Conservation (phyloP, 1,140 invertebrate genomes). For the Paraescarpia echinospica region DNA sequence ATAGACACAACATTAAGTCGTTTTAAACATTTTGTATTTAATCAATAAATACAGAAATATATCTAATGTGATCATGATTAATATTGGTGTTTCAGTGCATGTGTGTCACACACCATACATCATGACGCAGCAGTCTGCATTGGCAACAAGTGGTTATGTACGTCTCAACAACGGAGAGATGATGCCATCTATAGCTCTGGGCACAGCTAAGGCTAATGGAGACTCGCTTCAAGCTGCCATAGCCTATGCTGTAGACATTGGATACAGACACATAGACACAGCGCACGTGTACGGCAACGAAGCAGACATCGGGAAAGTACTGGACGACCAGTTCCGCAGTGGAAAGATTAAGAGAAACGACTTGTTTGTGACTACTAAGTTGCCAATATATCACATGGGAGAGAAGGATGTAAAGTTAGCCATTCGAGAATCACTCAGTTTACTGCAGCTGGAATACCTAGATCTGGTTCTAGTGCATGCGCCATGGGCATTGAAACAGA, state of each 20-base stretch:
- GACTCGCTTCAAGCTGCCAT: not conserved
- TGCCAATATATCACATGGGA: conserved; percentile 35
- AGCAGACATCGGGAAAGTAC: conserved; percentile 42
- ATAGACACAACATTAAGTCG: too few species aligned
- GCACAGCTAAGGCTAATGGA: not conserved
- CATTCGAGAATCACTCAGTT: conserved; percentile 39
- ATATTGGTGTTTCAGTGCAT: not conserved
- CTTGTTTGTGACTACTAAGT: conserved; percentile 49
- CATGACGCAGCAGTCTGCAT: not conserved
- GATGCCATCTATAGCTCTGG: not conserved
- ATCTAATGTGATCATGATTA: too few species aligned
- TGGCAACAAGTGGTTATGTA: not conserved
- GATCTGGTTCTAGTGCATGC: conserved; percentile 47
- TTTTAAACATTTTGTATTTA: too few species aligned
- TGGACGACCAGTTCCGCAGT: conserved; percentile 34
- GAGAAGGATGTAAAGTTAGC: conserved; percentile 31
- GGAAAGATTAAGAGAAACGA: conserved; percentile 42
- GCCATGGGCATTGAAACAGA: conserved; percentile 42
- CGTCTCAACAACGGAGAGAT: not conserved
- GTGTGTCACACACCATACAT: not conserved
- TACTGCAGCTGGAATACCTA: conserved; percentile 39
- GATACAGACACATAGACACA: conserved; percentile 50
- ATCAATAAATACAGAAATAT: too few species aligned
- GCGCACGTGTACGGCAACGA: conserved; percentile 46
- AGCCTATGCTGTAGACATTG: conserved; percentile 37